phyloP scores from a whole-genome alignment of 2,888 invertebrate species.

The Latrodectus hesperus region DNA sequence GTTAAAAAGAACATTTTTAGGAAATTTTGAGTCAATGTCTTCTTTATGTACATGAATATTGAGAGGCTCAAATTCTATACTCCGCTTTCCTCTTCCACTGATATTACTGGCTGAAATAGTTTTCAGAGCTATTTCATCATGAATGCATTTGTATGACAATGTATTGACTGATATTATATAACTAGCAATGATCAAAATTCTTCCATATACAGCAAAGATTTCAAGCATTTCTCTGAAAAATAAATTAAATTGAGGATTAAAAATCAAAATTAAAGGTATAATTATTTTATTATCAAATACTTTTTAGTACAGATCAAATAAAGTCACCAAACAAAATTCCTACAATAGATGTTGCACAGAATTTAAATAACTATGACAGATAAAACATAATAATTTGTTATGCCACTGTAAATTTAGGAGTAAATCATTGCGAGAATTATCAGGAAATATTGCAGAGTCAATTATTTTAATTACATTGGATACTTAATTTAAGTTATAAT shows the following conservation, averaged over 20 bases:
- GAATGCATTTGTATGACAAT: conserved; percentile 20
- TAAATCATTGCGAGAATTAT: too few relatives aligned
- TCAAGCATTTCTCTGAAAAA: conserved; percentile 34
- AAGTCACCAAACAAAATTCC: background rate
- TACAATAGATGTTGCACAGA: background rate
- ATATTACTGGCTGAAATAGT: conserved; percentile 6
- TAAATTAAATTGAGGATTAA: background rate
- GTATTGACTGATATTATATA: background rate
- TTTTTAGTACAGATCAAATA: background rate
- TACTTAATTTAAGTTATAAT: too few relatives aligned
- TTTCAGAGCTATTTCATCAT: conserved; percentile 13
- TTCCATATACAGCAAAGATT: background rate
- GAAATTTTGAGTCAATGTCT: conserved; percentile 8
- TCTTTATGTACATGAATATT: conserved; percentile 22
- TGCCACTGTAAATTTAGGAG: too few relatives aligned
- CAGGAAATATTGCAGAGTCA: too few relatives aligned
- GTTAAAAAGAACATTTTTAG: conserved; percentile 1
- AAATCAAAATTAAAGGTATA: background rate
- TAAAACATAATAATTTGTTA: too few relatives aligned
- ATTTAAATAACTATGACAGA: background rate
- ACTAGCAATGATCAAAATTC: background rate
- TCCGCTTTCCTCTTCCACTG: conserved; percentile 2
- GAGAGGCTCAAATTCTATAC: background rate
- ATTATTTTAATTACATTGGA: too few relatives aligned
- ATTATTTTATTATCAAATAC: background rate